phyloP scores from a whole-genome alignment of 2,797 vertebrate species.

The Pyrocephalus nanus region DNA sequence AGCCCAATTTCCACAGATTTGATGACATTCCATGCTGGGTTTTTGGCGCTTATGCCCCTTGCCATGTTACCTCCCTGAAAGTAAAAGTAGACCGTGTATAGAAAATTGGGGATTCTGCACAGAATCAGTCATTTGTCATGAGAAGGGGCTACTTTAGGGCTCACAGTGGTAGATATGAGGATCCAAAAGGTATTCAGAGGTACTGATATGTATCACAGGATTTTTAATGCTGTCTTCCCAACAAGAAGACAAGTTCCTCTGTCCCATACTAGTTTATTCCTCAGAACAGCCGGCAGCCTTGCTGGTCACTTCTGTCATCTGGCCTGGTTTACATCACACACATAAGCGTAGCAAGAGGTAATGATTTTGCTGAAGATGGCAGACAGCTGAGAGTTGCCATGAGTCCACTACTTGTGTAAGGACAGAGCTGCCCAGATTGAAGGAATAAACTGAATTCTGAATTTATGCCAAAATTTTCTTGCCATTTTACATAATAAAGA shows the following conservation, averaged over 20 bases:
- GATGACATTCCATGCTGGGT: not conserved
- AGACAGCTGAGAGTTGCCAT: not conserved
- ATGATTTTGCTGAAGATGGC: not conserved
- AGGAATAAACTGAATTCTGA: not conserved
- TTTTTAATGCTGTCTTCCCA: not conserved
- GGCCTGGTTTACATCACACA: not conserved
- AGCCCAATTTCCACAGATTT: not conserved
- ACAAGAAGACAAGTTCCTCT: not conserved
- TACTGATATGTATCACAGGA: rapidly evolving
- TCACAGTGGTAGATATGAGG: not conserved
- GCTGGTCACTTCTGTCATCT: not conserved
- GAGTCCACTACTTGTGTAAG: not conserved
- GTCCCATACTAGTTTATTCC: not conserved
- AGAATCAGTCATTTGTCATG: not conserved
- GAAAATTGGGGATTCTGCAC: not conserved
- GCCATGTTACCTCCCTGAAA: not conserved
- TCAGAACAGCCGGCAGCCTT: not conserved
- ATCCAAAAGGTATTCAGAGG: not conserved
- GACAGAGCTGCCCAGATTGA: not conserved
- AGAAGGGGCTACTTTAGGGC: not conserved
- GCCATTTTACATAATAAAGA: not conserved
- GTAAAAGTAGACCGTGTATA: not conserved
- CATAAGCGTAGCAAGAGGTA: not conserved
- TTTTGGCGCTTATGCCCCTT: not conserved
- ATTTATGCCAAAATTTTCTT: not conserved